Percentiles rank a stretch among this genome's conserved stretches.
Conservation (phyloP, 2,888 invertebrate genomes). For the Alloplasta piceator region DNA sequence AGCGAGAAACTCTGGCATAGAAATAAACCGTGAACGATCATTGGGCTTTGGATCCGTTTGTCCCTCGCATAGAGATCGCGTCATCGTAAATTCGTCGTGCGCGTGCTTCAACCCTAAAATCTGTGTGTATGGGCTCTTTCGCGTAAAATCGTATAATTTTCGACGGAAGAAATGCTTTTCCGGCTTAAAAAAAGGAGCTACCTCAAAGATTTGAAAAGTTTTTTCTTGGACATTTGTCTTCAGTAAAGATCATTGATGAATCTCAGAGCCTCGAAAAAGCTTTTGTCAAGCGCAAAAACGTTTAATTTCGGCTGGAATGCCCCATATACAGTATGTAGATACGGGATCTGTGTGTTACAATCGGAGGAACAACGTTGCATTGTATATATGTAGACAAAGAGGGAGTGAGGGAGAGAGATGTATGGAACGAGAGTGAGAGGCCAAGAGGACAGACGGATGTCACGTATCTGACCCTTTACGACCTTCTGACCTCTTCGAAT, state of each 20-base stretch:
- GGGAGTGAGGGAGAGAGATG: neutral
- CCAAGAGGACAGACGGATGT: slow-evolving; percentile 37
- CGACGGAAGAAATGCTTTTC: no score
- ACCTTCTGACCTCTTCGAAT: slow-evolving; percentile 61
- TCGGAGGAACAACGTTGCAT: neutral
- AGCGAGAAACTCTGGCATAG: slow-evolving; percentile 5
- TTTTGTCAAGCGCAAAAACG: no score
- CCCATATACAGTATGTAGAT: no score
- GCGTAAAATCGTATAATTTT: no score
- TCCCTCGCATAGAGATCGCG: neutral
- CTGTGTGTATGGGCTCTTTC: neutral
- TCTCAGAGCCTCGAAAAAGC: no score
- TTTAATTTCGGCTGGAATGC: no score
- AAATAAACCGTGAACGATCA: slow-evolving; percentile 21
- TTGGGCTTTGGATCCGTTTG: slow-evolving; percentile 23
- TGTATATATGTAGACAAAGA: neutral
- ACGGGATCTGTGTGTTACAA: neutral
- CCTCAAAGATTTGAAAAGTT: no score
- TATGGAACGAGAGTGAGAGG: neutral
- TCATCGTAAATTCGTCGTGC: slow-evolving; percentile 47
- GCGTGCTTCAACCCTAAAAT: slow-evolving; percentile 31
- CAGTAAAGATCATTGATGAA: no score
- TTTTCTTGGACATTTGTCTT: no score
- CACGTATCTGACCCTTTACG: slow-evolving; percentile 63
- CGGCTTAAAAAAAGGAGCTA: no score